These are phyloP conservation scores for Gallinago jamesoni DNA, from an alignment of 2,113 vertebrate species.

Conservation along the genomic window DNA sequence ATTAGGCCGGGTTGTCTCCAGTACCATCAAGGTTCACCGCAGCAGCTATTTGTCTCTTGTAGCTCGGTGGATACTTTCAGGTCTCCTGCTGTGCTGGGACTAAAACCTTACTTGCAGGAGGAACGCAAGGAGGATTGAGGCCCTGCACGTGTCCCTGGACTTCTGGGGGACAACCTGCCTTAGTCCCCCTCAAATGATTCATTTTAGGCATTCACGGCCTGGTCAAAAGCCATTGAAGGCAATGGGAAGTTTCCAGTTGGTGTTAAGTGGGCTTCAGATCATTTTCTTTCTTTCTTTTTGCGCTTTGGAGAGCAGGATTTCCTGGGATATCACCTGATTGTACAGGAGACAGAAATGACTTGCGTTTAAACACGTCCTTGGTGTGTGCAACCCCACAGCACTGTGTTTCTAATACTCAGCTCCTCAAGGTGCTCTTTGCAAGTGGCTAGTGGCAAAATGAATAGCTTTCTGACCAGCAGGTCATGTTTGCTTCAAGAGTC, in stretches of 20 bases:
- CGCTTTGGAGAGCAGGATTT: background rate
- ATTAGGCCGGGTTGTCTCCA: constrained; percentile 34
- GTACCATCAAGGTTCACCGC: constrained; percentile 54
- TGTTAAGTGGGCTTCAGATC: background rate
- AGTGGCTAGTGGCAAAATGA: background rate
- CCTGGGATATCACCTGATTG: background rate
- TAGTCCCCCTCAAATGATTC: background rate
- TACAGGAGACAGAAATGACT: background rate
- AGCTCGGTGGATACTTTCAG: background rate
- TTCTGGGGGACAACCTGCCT: constrained; percentile 22
- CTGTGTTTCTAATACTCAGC: background rate
- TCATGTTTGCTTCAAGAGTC: background rate
- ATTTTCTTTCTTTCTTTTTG: background rate
- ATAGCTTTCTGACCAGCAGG: background rate
- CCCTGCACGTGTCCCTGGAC: background rate
- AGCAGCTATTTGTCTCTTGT: constrained; percentile 49
- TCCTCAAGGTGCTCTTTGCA: background rate
- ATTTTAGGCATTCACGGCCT: background rate
- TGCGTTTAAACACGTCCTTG: background rate
- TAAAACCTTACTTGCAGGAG: constrained; percentile 19
- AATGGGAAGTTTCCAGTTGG: background rate
- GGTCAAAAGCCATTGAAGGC: background rate
- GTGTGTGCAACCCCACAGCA: background rate
- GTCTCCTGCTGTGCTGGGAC: constrained; percentile 26
- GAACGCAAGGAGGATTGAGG: constrained; percentile 13